Evolutionary conservation across 1,140 invertebrate genomes (phyloP), one percentile per base, ranked within the genome.

Genomic region (Aethina tumida): DNA sequence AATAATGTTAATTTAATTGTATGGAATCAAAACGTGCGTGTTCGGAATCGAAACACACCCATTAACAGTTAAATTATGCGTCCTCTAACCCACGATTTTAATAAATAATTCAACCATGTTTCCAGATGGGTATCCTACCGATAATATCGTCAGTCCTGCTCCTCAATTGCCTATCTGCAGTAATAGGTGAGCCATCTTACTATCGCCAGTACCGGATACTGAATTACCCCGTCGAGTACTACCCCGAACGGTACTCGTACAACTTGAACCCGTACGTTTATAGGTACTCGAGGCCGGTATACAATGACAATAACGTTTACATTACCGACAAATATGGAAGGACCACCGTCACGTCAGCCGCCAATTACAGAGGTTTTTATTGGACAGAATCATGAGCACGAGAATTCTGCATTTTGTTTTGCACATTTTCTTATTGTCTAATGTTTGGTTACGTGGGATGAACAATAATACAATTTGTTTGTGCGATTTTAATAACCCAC

Each of bases 321-420:
- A 42, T 55, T 31, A 55, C 52, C 14, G 52, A 55, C 26, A 28
- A 34, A 44, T 52, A 52, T 44, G 52, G 52, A 21, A 52, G 43
- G 22, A 55, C 52, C 6, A 39, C 32, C 7, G 45, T 44, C 12
- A 36, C 42, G 24, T 38, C 50, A 16, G 33, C 25, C 9, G 35
- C 19, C 17, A 42, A 14, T 28, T 36, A 16, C 6, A 35, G 34
- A 42, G 33, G 33, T 42, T 42, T 26, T 32, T 10, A 7, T 5
- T 15, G 18, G 17, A 20, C 16, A n/a, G 8, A 18, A 14, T 10
- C 30, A 19, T 30, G 25, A 20, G 13, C 18, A 17, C n/a, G 21
- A 20, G 14, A 19, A 18, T 6, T 30, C 19, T 13, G 18, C 18
- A 18, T 14, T 5, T n/a, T n/a, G n/a, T n/a, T n/a, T n/a, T n/a